Percentiles rank a stretch among this genome's conserved stretches.
phyloP scores from a whole-genome alignment of 2,113 vertebrate genomes.

The Dicaeum eximium region DNA sequence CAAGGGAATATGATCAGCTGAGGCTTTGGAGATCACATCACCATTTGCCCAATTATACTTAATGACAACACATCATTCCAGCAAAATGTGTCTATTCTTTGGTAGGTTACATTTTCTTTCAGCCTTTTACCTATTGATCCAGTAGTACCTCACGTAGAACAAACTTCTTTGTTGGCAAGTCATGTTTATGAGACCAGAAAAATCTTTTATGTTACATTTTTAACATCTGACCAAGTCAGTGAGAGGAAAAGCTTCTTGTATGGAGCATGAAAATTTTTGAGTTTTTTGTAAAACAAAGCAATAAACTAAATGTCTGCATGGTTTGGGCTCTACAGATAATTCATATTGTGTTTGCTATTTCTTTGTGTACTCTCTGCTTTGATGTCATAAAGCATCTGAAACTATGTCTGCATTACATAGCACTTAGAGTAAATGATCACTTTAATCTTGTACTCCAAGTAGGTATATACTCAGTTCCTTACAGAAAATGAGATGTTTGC shows the following conservation, averaged over 20 bases:
- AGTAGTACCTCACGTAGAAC: neutral
- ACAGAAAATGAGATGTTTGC: neutral
- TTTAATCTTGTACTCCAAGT: neutral
- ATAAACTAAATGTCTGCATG: neutral
- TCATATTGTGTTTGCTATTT: neutral
- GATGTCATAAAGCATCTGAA: neutral
- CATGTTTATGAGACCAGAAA: neutral
- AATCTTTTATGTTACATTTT: neutral
- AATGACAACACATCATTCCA: conserved; percentile 33
- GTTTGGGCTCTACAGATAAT: neutral
- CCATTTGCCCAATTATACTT: conserved; percentile 37
- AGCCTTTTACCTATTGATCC: neutral
- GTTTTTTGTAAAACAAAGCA: neutral
- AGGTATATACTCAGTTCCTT: neutral
- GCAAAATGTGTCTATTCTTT: neutral
- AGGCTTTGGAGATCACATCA: conserved; percentile 16
- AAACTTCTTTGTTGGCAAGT: neutral
- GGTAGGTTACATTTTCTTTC: neutral
- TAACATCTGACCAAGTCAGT: neutral
- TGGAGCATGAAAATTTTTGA: neutral
- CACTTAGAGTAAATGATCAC: neutral
- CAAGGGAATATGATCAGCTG: conserved; percentile 7
- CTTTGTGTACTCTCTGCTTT: neutral
- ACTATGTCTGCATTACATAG: neutral
- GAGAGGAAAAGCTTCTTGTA: neutral